Evolutionary conservation across 1,140 invertebrate genomes (phyloP), one percentile per base, ranked within the genome.

Genomic region (Linepithema humile): DNA sequence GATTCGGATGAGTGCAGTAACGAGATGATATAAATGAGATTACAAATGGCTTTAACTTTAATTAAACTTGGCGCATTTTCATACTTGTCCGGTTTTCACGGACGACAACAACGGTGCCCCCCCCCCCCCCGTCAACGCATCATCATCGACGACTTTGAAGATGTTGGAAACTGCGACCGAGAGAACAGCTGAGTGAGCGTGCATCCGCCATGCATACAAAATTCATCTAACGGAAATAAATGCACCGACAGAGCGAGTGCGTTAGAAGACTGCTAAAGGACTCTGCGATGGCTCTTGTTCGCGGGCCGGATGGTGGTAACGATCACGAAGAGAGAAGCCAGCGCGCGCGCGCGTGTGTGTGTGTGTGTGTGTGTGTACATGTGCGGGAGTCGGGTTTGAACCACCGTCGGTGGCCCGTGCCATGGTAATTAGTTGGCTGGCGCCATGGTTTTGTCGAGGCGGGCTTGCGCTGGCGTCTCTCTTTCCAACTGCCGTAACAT

Each of bases 361-460:
- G 26, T n/a, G 29, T 20, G 1, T 23, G n/a, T 17, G 29, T 9
- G 1, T 12, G 29, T 12, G 29, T 55, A 50, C 26, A 32, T 20
- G 17, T 12, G 50, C 5, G 10, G 53, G 55, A 72, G 32, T n/a
- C 35, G 38, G 32, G 86, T 62, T 85, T 69, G 53, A 73, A 85
- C 78, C 85, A 50, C 65, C 82, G 82, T 32, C 77, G 82, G 70
- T 67, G 87, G 82, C 85, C 85, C 82, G 87, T 85, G 59, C 77
- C 72, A 83, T 86, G 74, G 88, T 89, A 89, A 89, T 89, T 89
- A 89, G 88, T 86, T 89, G 87, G 88, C 88, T 85, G 77, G 72
- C 82, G 77, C 67, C 50, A 69, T 78, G 87, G 77, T 89, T 86
- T 86, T 88, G 84, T 75, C 67, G 69, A 77, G 65, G 32, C 73